Evolutionary conservation across 2,888 invertebrate species (phyloP), one percentile per base, ranked within the genome.

Genomic region (Sinotaia quadrata): DNA sequence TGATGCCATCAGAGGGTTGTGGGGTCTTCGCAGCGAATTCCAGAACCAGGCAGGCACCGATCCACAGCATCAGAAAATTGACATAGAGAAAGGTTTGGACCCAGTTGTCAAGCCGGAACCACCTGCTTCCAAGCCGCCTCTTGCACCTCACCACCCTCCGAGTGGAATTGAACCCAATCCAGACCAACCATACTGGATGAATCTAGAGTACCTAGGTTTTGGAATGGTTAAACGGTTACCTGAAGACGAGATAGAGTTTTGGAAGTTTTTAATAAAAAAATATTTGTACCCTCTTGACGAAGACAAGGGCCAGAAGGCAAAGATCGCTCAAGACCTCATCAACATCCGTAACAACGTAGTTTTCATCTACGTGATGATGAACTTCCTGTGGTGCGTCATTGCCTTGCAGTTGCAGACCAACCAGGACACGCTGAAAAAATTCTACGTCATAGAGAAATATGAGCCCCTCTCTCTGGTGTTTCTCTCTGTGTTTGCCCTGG

Each of bases 341-440:
- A 67, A 67, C 33, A 71, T 84, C 31, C 80, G 81, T 58, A 84
- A 84, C 71, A 85, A 84, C 61, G 81, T 84, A 3, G 84, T 84
- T 2, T 83, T 84, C 54, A 81, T 82, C 34, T 84, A 78, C 71
- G 80, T 98, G 91, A 98, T 99, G 97, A 90, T 96, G 90, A 99
- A 99, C 91, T 96, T 98, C 81, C 93, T 98, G 85, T 99, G 98
- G 93, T 97, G 98, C 85, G 93, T 98, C 89, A 96, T 98, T 90
- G 97, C 99, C 83, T 96, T 98, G 91, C 93, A 98, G 89, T 93
- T 99, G 88, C 98, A 98, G 91, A 92, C 98, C 90, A 83, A 85
- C 74, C 81, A 87, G 63, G 81, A 78, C 44, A 75, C 80, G 47
- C 92, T 98, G 88, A 95, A 95, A 91, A 97, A 74, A 27, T 83